Evolutionary conservation across 1,140 invertebrate genomes (phyloP).

Genomic region (Procambarus virginalis): DNA sequence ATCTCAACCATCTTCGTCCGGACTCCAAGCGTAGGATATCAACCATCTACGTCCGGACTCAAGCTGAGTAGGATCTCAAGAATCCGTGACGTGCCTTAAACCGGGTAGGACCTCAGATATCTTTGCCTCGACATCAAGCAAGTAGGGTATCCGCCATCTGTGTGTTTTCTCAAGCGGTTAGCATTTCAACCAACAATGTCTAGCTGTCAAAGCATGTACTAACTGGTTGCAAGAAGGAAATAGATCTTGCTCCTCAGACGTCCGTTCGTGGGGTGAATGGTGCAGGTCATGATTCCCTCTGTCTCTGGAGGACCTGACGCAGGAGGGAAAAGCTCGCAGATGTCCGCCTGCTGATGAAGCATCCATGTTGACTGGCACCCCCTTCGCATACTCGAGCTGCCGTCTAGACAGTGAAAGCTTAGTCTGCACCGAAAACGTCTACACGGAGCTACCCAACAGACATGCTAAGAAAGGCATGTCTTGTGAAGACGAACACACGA

Average conservation of each 20-base stretch:
- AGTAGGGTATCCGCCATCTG: too few species aligned
- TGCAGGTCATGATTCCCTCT: background rate
- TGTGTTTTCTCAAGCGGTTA: too few species aligned
- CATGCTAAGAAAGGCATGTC: background rate
- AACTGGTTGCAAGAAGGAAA: background rate
- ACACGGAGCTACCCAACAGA: background rate
- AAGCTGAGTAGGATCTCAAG: too few species aligned
- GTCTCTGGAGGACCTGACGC: conserved; percentile 10
- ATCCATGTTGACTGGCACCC: conserved; percentile 14
- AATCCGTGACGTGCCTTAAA: too few species aligned
- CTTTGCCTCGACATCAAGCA: too few species aligned
- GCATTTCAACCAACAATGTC: too few species aligned
- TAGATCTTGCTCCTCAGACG: background rate
- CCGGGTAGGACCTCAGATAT: too few species aligned
- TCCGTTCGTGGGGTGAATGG: background rate
- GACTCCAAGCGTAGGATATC: too few species aligned
- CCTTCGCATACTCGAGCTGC: conserved; percentile 5
- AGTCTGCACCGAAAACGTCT: background rate
- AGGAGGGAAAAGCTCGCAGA: background rate
- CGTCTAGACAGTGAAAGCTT: background rate
- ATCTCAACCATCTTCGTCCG: too few species aligned
- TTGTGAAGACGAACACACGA: background rate
- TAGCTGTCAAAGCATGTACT: too few species aligned
- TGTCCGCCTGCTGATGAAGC: background rate
- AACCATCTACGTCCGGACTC: too few species aligned